Percentiles rank a stretch among this genome's conserved stretches.
These are phyloP conservation scores for Hiodon tergisus DNA, from an alignment of 2,113 vertebrate species.

Conservation along the genomic window DNA sequence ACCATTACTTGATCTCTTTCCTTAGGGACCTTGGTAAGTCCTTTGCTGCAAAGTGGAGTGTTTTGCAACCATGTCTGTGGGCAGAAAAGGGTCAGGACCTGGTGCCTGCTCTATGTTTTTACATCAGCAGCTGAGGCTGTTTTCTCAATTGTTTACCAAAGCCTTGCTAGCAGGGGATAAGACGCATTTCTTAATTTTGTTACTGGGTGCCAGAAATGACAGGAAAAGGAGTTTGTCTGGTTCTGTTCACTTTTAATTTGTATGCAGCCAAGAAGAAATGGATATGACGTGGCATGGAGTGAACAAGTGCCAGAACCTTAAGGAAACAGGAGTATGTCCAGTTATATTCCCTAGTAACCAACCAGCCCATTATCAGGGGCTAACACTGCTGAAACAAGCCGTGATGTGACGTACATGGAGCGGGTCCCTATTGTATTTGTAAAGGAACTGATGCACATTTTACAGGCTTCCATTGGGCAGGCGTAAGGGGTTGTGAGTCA, in stretches of 20 bases:
- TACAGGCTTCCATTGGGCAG: conserved; percentile 25
- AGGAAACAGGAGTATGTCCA: conserved; percentile 21
- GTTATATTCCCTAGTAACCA: conserved; percentile 18
- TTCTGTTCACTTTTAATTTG: conserved; percentile 16
- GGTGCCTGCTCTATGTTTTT: conserved; percentile 34
- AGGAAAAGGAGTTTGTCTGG: conserved; percentile 22
- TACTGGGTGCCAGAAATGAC: conserved; percentile 18
- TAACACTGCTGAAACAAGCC: conserved; percentile 25
- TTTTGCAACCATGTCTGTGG: conserved; percentile 9
- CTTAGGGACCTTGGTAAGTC: conserved; percentile 22
- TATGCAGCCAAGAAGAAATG: neutral
- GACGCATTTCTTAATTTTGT: conserved; percentile 21
- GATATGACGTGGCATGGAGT: too few species aligned
- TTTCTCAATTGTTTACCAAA: conserved; percentile 31
- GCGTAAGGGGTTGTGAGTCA: conserved; percentile 22
- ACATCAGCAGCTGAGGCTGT: conserved; percentile 27
- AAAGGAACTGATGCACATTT: conserved; percentile 24
- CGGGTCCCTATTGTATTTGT: conserved; percentile 31
- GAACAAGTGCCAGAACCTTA: conserved; percentile 15
- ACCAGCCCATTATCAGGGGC: conserved; percentile 19
- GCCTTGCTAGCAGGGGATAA: neutral
- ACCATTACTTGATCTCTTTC: neutral
- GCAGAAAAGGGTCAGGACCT: conserved; percentile 14
- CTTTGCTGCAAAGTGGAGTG: conserved; percentile 11
- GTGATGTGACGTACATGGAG: conserved; percentile 25